Conservation (phyloP, 2,888 invertebrate species). For the Aproaerema taeniolella region DNA sequence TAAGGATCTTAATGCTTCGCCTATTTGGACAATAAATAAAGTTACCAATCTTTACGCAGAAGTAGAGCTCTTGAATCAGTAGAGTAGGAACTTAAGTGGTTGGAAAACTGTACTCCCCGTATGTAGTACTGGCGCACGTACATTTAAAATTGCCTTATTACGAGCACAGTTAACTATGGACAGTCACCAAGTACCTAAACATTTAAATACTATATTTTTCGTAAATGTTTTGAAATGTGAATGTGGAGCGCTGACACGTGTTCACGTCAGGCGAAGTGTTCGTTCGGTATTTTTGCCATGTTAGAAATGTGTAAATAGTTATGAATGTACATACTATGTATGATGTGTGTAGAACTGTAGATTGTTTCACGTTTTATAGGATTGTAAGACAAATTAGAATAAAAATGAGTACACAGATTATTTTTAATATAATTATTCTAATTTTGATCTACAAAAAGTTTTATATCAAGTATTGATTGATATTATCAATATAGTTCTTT, state of each 20-base stretch:
- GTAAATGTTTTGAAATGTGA: slow-evolving; percentile 17
- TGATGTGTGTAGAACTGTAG: slow-evolving; percentile 68
- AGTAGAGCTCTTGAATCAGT: no score
- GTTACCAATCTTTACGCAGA: no score
- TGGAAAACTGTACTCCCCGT: no score
- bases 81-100: no score
- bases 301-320: slow-evolving; percentile 65
- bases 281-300: slow-evolving; percentile 46
- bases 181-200: slow-evolving; percentile 18
- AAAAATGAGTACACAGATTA: slow-evolving; percentile 45
- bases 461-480: no score
- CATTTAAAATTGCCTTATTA: no score
- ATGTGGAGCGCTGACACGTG: slow-evolving; percentile 33
- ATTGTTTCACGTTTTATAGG: slow-evolving; percentile 59
- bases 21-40: slow-evolving; percentile 53
- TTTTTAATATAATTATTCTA: slow-evolving; percentile 29
- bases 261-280: slow-evolving; percentile 36
- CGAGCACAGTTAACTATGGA: no score
- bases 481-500: no score
- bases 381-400: slow-evolving; percentile 52
- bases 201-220: slow-evolving; percentile 18
- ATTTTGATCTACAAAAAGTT: slow-evolving; percentile 21
- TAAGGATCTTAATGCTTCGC: no score
- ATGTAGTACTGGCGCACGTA: no score
- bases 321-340: slow-evolving; percentile 72